phyloP scores from a whole-genome alignment of 2,113 vertebrate species.

The Parotia lawesii region DNA sequence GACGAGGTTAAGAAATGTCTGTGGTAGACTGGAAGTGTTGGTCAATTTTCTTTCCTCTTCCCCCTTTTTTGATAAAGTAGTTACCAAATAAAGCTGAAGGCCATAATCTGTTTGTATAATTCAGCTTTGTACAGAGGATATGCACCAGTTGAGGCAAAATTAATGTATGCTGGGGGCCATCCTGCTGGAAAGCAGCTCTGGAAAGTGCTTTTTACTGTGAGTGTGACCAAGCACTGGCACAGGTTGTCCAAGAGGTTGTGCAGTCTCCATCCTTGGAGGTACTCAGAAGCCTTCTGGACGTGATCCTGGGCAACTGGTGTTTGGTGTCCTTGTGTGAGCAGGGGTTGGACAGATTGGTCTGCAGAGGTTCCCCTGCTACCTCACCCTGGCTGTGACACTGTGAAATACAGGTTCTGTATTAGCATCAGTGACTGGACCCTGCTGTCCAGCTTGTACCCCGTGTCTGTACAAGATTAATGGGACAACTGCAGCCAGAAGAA shows the following conservation, averaged over 20 bases:
- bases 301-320: not conserved
- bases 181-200: not conserved
- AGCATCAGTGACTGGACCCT: not conserved
- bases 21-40: not conserved
- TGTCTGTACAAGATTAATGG: not conserved
- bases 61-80: not conserved
- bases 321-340: not conserved
- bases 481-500: not conserved
- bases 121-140: not conserved
- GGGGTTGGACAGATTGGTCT: not conserved
- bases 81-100: not conserved
- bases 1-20: not conserved
- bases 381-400: not conserved
- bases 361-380: not conserved
- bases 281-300: fast-evolving
- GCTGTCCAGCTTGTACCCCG: not conserved
- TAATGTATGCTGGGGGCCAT: not conserved
- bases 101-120: not conserved
- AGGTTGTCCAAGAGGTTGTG: not conserved
- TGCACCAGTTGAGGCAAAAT: not conserved
- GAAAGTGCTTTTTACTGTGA: not conserved
- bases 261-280: not conserved
- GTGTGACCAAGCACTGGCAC: not conserved
- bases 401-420: not conserved
- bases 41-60: not conserved